Conservation (phyloP, 2,113 vertebrate genomes). For the Origma solitaria region DNA sequence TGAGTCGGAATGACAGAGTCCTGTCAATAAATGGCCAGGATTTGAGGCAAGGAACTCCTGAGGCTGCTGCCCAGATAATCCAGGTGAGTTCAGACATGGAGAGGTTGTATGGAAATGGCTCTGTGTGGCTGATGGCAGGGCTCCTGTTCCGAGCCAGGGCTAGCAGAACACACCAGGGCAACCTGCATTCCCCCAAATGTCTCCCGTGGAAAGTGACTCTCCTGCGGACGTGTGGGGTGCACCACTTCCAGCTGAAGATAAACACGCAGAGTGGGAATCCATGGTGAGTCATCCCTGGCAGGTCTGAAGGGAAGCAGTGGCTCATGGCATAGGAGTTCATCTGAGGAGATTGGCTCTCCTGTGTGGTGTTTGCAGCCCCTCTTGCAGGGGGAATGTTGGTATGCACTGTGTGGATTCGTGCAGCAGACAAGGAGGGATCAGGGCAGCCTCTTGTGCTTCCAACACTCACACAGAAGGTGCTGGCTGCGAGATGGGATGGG, state of each 20-base stretch:
- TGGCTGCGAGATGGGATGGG: not conserved
- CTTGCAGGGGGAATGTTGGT: not conserved
- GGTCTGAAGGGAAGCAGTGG: not conserved
- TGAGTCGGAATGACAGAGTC: constrained; percentile 87
- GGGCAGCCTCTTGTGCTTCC: not conserved
- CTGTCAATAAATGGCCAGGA: constrained; percentile 90
- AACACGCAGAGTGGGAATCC: not conserved
- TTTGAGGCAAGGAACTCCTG: constrained; percentile 88
- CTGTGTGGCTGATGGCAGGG: not conserved
- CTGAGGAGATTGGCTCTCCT: not conserved
- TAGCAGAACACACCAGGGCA: not conserved
- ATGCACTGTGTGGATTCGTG: accelerated
- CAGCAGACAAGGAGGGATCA: not conserved
- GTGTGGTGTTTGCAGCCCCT: not conserved
- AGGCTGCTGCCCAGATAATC: constrained; percentile 91
- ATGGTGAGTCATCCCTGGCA: constrained; percentile 2
- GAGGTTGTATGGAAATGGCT: not conserved
- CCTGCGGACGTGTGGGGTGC: not conserved
- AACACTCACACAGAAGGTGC: not conserved
- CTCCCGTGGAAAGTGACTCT: not conserved
- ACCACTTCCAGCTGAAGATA: not conserved
- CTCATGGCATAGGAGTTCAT: not conserved
- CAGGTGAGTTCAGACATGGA: constrained; percentile 72
- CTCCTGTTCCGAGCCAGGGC: not conserved
- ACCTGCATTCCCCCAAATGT: not conserved